Percentiles rank a stretch among this genome's conserved stretches.
phyloP scores from a whole-genome alignment of 2,888 invertebrate genomes.

The Nephrotoma appendiculata region DNA sequence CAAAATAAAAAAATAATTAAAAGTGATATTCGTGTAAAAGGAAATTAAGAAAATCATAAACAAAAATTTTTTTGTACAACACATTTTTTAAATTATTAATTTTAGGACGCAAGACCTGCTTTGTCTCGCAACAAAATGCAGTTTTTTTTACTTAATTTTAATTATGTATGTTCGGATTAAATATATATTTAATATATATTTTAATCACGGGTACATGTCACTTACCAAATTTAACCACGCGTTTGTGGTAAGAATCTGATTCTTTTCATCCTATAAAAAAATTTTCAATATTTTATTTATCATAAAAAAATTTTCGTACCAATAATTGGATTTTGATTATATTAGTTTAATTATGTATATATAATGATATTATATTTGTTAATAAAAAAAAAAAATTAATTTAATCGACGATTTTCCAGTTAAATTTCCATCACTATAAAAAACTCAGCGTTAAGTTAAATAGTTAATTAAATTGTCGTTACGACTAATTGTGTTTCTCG shows the following conservation, averaged over 20 bases:
- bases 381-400: neutral
- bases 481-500: neutral
- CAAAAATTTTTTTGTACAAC: neutral
- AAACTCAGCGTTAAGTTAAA: neutral
- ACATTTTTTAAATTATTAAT: neutral
- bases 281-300: conserved; percentile 17
- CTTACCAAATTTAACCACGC: conserved; percentile 98
- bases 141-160: conserved; percentile 10
- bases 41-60: neutral
- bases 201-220: conserved; percentile 37
- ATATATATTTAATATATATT: neutral
- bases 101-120: neutral
- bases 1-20: neutral
- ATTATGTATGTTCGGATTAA: conserved; percentile 8
- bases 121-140: conserved; percentile 2
- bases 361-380: neutral
- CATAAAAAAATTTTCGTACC: neutral
- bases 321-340: neutral
- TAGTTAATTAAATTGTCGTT: neutral
- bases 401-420: neutral
- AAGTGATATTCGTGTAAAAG: neutral
- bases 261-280: conserved; percentile 91
- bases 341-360: conserved; percentile 8
- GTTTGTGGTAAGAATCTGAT: conserved; percentile 96
- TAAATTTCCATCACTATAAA: neutral